Evolutionary conservation across 2,888 invertebrate genomes (phyloP).

Genomic region (Priocnemis perturbator): DNA sequence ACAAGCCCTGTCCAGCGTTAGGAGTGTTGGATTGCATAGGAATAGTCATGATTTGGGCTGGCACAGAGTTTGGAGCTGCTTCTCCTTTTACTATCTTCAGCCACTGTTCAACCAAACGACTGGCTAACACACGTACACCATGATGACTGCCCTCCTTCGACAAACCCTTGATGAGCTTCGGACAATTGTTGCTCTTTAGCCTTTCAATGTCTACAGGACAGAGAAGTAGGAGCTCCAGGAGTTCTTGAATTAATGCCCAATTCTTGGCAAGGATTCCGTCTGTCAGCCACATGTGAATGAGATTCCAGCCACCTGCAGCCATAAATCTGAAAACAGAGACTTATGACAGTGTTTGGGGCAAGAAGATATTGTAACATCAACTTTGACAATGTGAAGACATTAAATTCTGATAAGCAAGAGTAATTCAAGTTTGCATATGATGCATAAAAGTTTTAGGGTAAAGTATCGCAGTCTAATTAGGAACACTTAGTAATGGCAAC

Average conservation of each 20-base stretch:
- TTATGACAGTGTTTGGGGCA: neutral
- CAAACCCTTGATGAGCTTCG: slow-evolving; percentile 92
- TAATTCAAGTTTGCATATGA: neutral
- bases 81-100: slow-evolving; percentile 90
- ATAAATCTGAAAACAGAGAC: slow-evolving; percentile 81
- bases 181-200: slow-evolving; percentile 92
- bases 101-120: slow-evolving; percentile 92
- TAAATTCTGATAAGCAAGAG: neutral
- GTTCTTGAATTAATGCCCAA: slow-evolving; percentile 90
- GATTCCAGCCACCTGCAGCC: slow-evolving; percentile 93
- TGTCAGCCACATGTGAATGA: slow-evolving; percentile 92
- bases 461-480: neutral
- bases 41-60: slow-evolving; percentile 75
- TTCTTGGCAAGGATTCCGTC: slow-evolving; percentile 90
- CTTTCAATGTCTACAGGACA: slow-evolving; percentile 95
- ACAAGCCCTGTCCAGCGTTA: slow-evolving; percentile 27
- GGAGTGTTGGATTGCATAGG: slow-evolving; percentile 63
- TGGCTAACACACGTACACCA: slow-evolving; percentile 86
- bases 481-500: neutral
- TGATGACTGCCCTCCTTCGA: slow-evolving; percentile 89
- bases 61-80: slow-evolving; percentile 75
- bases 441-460: neutral
- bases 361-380: neutral
- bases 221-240: slow-evolving; percentile 88
- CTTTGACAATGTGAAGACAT: neutral